Base-by-base conservation (phyloP, 2,797 vertebrate genomes). In the Eulemur albifrons region DNA sequence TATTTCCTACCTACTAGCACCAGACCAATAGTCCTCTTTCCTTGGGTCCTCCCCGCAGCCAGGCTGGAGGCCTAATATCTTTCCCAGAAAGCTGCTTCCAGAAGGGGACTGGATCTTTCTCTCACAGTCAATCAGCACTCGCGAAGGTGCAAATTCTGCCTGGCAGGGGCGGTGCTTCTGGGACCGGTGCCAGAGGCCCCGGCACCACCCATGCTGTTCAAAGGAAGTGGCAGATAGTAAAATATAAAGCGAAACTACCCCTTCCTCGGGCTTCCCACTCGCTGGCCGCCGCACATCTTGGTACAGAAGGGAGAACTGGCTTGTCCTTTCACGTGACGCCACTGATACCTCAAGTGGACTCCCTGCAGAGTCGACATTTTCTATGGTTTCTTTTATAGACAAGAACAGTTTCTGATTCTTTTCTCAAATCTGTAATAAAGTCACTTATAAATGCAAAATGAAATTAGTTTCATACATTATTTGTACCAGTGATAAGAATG, bases 81-180 rank as follows among this genome's bases (percentile, higher is more conserved):
- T 90, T 90, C 93, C 93, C 94, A 91, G 85, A 97, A 93, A 35
- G 2, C 0, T 20, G 13, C 69, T 54, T 97, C 79, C 82, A 73
- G 45, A 93, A 84, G 83, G 61, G 85, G 83, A 72, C 50, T 27
- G 3, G 59, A 86, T 97, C 97, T 95, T 67, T 70, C 94, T 83
- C 84, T 35, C 3, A 50, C 4, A 23, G 88, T 97, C 97, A 95
- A 40, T 91, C 93, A 96, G 85, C 61, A 89, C 54, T 54, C 20
- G 1, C 0, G 18, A 97, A 95, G 94, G 93, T 97, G 97, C 92
- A 40, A 73, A 95, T 23, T 9, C 88, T 86, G 87, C 93, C 93
- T 96, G 96, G 95, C 95, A 94, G 94, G 77, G 94, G 91, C 96
- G 93, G 82, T 59, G 94, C 95, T 96, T 96, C 93, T 96, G 97